Evolutionary conservation across 1,140 invertebrate species (phyloP), one percentile per base, ranked within the genome.

Genomic region (Atta colombica): DNA sequence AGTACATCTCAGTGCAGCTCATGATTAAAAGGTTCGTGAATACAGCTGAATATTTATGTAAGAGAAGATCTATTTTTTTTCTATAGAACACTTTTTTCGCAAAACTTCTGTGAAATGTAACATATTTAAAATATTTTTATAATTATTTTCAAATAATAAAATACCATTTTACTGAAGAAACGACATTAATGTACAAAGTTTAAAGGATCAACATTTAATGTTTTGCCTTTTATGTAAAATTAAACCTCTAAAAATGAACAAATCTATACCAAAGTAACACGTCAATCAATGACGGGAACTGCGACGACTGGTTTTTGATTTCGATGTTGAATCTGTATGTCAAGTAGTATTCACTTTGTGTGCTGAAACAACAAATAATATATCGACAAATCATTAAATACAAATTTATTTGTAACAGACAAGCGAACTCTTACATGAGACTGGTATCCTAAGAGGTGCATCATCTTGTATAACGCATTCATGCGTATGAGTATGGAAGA

Each of bases 381-480:
- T 3, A 35, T 63, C 18, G 49, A 2, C n/a, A 25, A 82, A 35
- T 84, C 39, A 3, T 55, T 69, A 77, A 28, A 31, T 77, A 72
- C 0, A 77, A 71, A 49, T 28, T n/a, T 53, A 12, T 39, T 74
- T 12, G 5, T 28, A 65, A 87, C 10, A 60, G 25, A 61, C 25
- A 53, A 25, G 51, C 61, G 39, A 55, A 80, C 78, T 94, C 96
- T 96, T 95, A 97, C 97, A 95, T 94, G 96, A 95, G 93, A 96
- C 95, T 88, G 98, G 98, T 96, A 99, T 97, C 95, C 97, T 96
- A 35, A 99, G 93, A 58, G 96, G 94, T 93, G 99, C 97, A 74
- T 95, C 97, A 94, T 99, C 99, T 87, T 96, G 95, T 39, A 99
- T 95, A n/a, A 97, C 97, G 90, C 98, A 97, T 92, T 97, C 96